These are phyloP conservation scores for Eutolmus rufibarbis DNA, from an alignment of 2,888 invertebrate species.

Conservation along the genomic window DNA sequence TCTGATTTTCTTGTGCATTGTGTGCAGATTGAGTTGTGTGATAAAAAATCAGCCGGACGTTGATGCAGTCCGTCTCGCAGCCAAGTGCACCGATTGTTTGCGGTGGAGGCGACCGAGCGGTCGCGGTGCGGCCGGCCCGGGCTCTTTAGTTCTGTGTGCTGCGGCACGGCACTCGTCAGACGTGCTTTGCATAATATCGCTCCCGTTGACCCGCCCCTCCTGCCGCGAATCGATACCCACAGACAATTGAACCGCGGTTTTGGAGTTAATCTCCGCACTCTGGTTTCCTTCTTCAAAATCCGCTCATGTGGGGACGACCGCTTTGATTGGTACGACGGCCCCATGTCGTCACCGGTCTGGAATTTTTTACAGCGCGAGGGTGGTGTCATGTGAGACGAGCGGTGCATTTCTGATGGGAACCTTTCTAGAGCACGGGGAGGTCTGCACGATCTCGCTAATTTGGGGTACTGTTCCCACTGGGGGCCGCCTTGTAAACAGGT, in stretches of 20 bases:
- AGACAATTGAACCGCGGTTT: not conserved
- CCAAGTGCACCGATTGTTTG: not conserved
- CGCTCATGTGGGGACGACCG: not conserved
- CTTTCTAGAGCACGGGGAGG: not conserved
- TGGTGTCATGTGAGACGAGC: conserved; percentile 17
- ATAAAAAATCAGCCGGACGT: conserved; percentile 10
- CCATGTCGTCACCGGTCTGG: conserved; percentile 14
- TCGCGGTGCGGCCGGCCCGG: no score
- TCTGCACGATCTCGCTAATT: not conserved
- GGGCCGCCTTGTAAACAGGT: not conserved
- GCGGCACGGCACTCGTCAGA: not conserved
- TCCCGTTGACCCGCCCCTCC: not conserved
- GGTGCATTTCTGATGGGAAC: not conserved
- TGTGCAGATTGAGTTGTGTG: not conserved
- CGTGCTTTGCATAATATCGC: conserved; percentile 26
- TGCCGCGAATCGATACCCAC: not conserved
- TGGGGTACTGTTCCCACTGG: not conserved
- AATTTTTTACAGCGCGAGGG: conserved; percentile 4
- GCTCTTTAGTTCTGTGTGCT: not conserved
- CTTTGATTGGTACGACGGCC: not conserved
- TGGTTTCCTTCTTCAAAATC: not conserved
- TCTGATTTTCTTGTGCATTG: conserved; percentile 7
- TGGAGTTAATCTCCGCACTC: not conserved
- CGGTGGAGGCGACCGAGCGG: not conserved
- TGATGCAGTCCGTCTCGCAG: not conserved